Percentiles rank a stretch among this genome's conserved stretches.
Conservation (phyloP, 2,797 vertebrate genomes). For the Manis pentadactyla region DNA sequence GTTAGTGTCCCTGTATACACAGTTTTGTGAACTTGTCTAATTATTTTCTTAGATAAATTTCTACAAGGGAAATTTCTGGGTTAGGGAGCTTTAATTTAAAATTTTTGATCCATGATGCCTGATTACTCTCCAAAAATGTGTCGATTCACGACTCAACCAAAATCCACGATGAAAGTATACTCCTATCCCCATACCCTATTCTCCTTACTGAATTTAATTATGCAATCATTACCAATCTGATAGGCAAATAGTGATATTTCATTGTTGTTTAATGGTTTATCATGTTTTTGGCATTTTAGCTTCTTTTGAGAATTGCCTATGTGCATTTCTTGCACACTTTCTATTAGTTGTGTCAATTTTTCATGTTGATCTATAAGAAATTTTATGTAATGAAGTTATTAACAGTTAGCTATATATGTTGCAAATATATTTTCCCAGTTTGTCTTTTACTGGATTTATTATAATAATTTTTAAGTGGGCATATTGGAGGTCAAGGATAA, state of each 20-base stretch:
- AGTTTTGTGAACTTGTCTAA: conserved; percentile 27
- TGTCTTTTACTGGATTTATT: conserved; percentile 19
- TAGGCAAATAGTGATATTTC: neutral
- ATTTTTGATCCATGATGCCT: neutral
- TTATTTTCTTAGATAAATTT: conserved; percentile 42
- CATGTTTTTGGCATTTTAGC: neutral
- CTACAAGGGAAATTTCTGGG: neutral
- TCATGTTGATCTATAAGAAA: neutral
- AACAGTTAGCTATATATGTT: neutral
- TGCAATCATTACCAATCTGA: neutral
- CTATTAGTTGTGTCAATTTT: neutral
- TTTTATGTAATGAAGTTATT: neutral
- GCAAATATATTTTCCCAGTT: neutral
- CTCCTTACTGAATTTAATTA: neutral
- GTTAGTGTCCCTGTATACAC: neutral
- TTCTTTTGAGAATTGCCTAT: neutral
- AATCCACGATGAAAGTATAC: neutral
- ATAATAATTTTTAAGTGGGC: neutral
- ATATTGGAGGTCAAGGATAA: neutral
- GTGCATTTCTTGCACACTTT: neutral
- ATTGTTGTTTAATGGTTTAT: neutral
- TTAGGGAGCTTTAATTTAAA: neutral
- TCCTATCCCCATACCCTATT: neutral
- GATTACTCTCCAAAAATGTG: neutral
- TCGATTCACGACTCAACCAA: neutral